phyloP scores from a whole-genome alignment of 2,797 vertebrate species.

The Pseudochromis fuscus region DNA sequence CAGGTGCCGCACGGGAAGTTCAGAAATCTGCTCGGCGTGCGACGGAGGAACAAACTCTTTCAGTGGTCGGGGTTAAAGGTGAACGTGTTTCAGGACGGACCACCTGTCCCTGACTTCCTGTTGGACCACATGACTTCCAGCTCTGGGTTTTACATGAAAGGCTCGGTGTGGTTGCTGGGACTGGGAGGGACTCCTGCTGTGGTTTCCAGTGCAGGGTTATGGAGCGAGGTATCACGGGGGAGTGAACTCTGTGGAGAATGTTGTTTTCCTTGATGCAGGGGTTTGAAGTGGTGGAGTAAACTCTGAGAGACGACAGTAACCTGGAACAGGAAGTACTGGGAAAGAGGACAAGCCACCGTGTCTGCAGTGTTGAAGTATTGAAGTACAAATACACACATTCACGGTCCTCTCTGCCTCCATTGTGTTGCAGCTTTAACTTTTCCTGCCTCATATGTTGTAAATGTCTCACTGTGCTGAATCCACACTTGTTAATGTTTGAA shows the following conservation, averaged over 20 bases:
- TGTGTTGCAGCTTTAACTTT: slow-evolving; percentile 1
- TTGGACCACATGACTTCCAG: too few relatives aligned
- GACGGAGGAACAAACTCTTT: too few relatives aligned
- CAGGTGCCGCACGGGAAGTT: slow-evolving; percentile 84
- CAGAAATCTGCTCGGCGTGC: slow-evolving; percentile 29
- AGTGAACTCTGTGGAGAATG: slow-evolving; percentile 44
- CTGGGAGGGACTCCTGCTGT: slow-evolving; percentile 44
- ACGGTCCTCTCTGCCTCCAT: too few relatives aligned
- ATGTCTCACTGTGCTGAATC: slow-evolving; percentile 26
- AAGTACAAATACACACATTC: too few relatives aligned
- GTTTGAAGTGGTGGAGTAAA: slow-evolving; percentile 32
- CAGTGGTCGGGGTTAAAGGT: too few relatives aligned
- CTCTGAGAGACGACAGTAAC: slow-evolving; percentile 7
- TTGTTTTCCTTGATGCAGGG: slow-evolving; percentile 41
- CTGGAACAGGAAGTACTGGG: slow-evolving; percentile 6
- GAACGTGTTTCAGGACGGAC: too few relatives aligned
- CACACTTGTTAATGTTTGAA: slow-evolving; percentile 67
- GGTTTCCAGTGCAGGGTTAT: slow-evolving; percentile 50
- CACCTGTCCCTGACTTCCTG: too few relatives aligned
- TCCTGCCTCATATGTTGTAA: neutral
- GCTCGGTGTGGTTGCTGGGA: slow-evolving; percentile 26
- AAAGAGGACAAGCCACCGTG: neutral
- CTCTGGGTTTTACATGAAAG: neutral
- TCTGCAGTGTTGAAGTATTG: too few relatives aligned
- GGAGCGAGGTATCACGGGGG: slow-evolving; percentile 7